Percentiles rank a stretch among this genome's conserved stretches.
These are phyloP conservation scores for Alosa alosa DNA, from an alignment of 2,113 vertebrate species.

Conservation along the genomic window DNA sequence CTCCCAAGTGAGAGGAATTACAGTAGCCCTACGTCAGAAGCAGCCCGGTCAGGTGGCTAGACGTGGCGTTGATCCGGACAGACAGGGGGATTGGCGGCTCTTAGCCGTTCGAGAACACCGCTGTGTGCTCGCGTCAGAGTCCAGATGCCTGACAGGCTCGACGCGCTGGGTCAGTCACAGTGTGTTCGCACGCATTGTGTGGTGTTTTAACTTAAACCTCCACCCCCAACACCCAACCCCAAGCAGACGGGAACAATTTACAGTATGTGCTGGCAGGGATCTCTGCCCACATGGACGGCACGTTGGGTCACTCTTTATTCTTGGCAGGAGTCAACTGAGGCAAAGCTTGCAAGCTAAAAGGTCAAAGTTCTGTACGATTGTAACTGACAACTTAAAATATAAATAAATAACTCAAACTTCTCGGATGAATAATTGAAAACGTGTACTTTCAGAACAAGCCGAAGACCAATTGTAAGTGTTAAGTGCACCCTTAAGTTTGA, in stretches of 20 bases:
- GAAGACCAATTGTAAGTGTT: background rate
- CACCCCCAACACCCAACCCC: background rate
- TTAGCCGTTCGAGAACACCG: background rate
- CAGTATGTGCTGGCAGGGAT: background rate
- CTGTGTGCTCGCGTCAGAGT: background rate
- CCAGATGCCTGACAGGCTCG: background rate
- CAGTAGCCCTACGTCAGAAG: background rate
- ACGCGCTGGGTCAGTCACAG: background rate
- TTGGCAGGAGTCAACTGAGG: conserved; percentile 25
- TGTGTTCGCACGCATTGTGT: background rate
- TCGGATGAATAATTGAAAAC: background rate
- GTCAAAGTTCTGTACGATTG: background rate
- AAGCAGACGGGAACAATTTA: conserved; percentile 7
- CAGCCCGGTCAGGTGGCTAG: background rate
- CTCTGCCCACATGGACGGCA: conserved; percentile 36
- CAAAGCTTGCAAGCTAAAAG: background rate
- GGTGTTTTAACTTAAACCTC: background rate
- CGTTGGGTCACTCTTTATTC: conserved; percentile 7
- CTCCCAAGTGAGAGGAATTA: background rate
- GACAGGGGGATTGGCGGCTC: background rate
- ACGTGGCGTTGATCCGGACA: background rate
- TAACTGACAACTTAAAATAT: background rate
- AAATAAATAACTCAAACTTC: background rate
- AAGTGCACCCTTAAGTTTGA: background rate
- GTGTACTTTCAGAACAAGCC: background rate